phyloP scores from a whole-genome alignment of 2,113 vertebrate genomes.

The Actenoides hombroni region DNA sequence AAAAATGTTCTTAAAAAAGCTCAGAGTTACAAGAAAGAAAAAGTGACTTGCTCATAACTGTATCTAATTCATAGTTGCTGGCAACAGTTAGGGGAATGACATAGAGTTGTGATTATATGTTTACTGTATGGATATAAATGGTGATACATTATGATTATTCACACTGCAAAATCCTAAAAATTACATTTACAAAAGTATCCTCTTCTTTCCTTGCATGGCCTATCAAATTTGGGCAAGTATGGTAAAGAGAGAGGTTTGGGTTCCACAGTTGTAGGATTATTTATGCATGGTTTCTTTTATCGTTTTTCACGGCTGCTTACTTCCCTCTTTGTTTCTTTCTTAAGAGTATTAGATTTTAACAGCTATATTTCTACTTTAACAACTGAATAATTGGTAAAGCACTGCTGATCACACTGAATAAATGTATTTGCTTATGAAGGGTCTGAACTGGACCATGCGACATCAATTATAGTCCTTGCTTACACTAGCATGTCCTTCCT shows the following conservation, averaged over 20 bases:
- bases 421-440: background rate
- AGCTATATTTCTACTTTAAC: background rate
- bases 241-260: background rate
- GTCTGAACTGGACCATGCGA: background rate
- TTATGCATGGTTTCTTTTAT: background rate
- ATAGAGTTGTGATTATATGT: background rate
- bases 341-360: background rate
- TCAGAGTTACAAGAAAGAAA: background rate
- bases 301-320: background rate
- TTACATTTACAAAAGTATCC: background rate
- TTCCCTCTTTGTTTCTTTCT: background rate
- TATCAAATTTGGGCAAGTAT: background rate
- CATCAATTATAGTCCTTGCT: background rate
- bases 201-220: background rate
- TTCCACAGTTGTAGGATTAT: background rate
- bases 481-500: background rate
- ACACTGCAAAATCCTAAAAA: background rate
- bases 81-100: background rate
- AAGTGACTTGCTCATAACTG: background rate
- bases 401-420: background rate
- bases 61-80: background rate
- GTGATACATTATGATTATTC: background rate
- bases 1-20: slow-evolving; percentile 4
- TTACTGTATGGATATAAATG: background rate
- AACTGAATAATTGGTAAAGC: background rate